A percentile compares a stretch with the other conserved stretches of the same genome.
Evolutionary conservation across 2,888 invertebrate genomes (phyloP).

Genomic region (Lasioglossum malachurum): DNA sequence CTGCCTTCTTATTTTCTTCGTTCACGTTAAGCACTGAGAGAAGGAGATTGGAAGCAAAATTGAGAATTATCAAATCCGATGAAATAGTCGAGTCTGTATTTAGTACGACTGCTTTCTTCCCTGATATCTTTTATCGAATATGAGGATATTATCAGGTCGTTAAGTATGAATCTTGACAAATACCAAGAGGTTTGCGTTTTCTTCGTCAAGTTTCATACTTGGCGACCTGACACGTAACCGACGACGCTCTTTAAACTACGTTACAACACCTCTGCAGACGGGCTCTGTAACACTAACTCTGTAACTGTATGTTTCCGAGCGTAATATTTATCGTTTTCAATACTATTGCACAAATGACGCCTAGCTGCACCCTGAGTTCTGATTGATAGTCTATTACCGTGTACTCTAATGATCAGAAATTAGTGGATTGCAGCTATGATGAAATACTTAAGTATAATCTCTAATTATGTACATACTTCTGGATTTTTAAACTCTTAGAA

Average conservation of each 20-base stretch:
- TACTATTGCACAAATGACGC: constrained; percentile 10
- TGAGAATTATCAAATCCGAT: not conserved
- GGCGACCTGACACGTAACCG: not conserved
- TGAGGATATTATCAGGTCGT: not conserved
- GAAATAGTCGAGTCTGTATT: not conserved
- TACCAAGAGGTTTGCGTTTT: no score
- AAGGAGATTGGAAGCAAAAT: constrained; percentile 2
- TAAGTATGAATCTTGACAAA: no score
- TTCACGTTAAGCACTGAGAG: constrained; percentile 10
- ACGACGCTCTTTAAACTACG: constrained; percentile 2
- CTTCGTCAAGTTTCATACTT: no score
- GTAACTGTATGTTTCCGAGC: not conserved
- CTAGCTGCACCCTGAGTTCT: not conserved
- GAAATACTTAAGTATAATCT: not conserved
- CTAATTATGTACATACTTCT: not conserved
- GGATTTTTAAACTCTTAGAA: not conserved
- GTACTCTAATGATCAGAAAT: not conserved
- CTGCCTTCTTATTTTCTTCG: constrained; percentile 30
- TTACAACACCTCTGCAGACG: not conserved
- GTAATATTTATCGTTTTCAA: not conserved
- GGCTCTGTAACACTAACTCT: constrained; percentile 1
- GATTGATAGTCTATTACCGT: not conserved
- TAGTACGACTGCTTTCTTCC: not conserved
- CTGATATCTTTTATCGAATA: constrained; percentile 4
- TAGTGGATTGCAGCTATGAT: not conserved